Conservation (phyloP, 2,797 vertebrate species). For the Picus viridis region DNA sequence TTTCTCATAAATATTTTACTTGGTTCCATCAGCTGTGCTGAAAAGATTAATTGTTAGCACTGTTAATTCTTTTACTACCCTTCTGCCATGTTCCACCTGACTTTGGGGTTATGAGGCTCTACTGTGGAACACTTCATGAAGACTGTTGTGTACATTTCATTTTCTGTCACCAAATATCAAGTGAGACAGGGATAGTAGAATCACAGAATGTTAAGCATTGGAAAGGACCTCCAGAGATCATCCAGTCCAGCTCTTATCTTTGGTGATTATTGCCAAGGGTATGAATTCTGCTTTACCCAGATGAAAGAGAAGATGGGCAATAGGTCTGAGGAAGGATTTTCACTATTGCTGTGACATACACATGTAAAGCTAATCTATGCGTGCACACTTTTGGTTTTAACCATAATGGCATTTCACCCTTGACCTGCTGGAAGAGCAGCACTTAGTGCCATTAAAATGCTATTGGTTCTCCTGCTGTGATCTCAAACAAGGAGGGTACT, state of each 20-base stretch:
- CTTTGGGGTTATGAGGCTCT: background rate
- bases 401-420: background rate
- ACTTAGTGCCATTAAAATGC: background rate
- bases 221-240: too few species aligned
- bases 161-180: background rate
- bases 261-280: background rate
- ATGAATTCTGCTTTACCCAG: background rate
- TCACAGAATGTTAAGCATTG: too few species aligned
- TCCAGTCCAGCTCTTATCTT: background rate
- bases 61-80: background rate
- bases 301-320: background rate
- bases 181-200: background rate
- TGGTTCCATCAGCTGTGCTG: slow-evolving; percentile 7
- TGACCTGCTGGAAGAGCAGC: background rate
- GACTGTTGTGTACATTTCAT: background rate
- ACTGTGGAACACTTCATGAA: background rate
- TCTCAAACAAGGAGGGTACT: too few species aligned
- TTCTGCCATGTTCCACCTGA: background rate
- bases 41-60: background rate
- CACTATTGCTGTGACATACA: background rate
- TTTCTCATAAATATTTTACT: slow-evolving; percentile 39
- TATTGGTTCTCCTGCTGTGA: background rate
- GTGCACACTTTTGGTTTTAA: background rate
- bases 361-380: background rate
- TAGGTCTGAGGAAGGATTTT: background rate